phyloP scores from a whole-genome alignment of 2,113 vertebrate genomes.

The Phrynosoma blainvillii region DNA sequence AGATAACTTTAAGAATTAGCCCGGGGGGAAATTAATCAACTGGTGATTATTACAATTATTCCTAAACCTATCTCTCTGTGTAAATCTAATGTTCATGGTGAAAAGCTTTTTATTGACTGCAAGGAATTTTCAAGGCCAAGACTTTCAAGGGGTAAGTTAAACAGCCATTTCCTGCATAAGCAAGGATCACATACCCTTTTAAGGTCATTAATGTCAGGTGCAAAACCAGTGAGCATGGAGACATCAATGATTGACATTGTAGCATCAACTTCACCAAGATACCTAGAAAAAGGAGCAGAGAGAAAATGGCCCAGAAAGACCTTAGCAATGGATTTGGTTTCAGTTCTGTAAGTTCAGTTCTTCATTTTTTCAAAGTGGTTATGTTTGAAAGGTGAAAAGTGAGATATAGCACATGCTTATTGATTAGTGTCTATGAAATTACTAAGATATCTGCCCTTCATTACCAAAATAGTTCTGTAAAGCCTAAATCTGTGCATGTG shows the following conservation, averaged over 20 bases:
- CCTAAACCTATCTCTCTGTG: not conserved
- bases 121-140: not conserved
- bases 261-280: conserved; percentile 58
- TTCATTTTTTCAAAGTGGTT: not conserved
- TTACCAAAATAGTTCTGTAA: not conserved
- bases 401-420: not conserved
- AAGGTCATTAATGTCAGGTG: conserved; percentile 70
- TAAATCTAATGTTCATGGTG: not conserved
- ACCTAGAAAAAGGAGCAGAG: conserved; percentile 49
- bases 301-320: not conserved
- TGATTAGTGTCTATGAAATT: not conserved
- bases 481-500: not conserved
- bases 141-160: not conserved
- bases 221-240: conserved; percentile 80
- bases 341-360: not conserved
- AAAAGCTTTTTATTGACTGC: not conserved
- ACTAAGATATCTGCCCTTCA: not conserved
- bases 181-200: conserved; percentile 53
- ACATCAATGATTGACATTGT: conserved; percentile 79
- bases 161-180: not conserved
- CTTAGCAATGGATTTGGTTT: not conserved
- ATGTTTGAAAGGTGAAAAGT: not conserved
- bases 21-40: not conserved
- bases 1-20: not conserved
- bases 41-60: not conserved